Percentiles rank a stretch among this genome's conserved stretches.
These are phyloP conservation scores for Manis pentadactyla DNA, from an alignment of 2,797 vertebrate species.

Conservation along the genomic window DNA sequence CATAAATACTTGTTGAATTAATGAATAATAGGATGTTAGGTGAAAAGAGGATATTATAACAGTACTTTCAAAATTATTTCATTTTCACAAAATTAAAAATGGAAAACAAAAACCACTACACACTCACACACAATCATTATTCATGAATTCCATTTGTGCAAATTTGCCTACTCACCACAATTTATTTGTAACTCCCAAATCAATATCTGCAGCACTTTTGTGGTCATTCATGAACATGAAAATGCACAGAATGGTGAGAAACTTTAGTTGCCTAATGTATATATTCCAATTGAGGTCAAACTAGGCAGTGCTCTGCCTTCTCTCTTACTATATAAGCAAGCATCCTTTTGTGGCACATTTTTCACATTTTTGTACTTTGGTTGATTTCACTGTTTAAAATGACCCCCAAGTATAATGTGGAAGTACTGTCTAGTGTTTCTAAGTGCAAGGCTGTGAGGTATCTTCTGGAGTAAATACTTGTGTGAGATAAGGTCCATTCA, in stretches of 20 bases:
- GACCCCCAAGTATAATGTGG: neutral
- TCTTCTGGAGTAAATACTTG: neutral
- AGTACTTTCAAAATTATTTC: neutral
- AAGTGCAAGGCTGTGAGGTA: neutral
- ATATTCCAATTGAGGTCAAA: neutral
- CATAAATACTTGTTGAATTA: neutral
- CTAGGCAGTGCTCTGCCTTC: neutral
- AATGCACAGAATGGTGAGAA: neutral
- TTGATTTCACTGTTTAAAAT: neutral
- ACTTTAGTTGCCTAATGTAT: neutral
- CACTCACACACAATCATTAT: neutral
- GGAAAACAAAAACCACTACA: neutral
- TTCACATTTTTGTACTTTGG: neutral
- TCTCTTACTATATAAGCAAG: neutral
- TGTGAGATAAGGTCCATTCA: neutral
- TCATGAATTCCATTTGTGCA: neutral
- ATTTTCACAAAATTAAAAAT: constrained; percentile 29
- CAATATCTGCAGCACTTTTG: neutral
- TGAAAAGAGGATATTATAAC: neutral
- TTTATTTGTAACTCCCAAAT: neutral
- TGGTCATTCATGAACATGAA: neutral
- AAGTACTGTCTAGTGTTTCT: neutral
- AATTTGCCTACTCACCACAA: neutral
- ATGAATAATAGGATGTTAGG: neutral
- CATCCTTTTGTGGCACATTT: neutral